phyloP scores from a whole-genome alignment of 2,797 vertebrate species.

The Pteropus rufus region DNA sequence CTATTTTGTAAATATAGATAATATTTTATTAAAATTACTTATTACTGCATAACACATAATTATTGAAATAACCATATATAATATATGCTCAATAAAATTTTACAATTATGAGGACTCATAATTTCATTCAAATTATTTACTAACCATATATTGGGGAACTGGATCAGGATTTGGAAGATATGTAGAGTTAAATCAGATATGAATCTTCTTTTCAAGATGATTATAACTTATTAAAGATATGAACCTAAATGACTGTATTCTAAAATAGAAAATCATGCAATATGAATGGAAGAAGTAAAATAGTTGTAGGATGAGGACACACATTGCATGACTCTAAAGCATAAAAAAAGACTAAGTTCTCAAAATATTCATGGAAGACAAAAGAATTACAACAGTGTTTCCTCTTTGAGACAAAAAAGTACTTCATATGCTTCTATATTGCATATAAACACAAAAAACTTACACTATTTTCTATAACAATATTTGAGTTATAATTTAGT shows the following conservation, averaged over 20 bases:
- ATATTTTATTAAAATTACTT: not conserved
- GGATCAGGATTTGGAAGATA: not conserved
- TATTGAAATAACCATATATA: not conserved
- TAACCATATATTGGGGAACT: not conserved
- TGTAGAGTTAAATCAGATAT: not conserved
- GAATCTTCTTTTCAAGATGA: not conserved
- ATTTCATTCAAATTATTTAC: not conserved
- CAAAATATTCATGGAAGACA: not conserved
- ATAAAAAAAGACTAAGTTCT: not conserved
- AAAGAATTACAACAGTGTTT: not conserved
- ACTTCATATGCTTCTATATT: not conserved
- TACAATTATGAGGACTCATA: not conserved
- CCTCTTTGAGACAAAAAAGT: not conserved
- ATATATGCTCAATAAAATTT: not conserved
- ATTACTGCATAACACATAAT: not conserved
- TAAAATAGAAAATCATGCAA: not conserved
- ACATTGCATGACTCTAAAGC: not conserved
- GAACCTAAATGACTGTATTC: not conserved
- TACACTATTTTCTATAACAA: not conserved
- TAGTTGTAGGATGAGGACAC: not conserved
- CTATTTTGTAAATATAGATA: not conserved
- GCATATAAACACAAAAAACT: not conserved
- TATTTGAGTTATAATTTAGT: constrained; percentile 32
- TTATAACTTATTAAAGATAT: not conserved
- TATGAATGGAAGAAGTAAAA: not conserved